phyloP scores from a whole-genome alignment of 2,797 vertebrate species.

The Echiichthys vipera region DNA sequence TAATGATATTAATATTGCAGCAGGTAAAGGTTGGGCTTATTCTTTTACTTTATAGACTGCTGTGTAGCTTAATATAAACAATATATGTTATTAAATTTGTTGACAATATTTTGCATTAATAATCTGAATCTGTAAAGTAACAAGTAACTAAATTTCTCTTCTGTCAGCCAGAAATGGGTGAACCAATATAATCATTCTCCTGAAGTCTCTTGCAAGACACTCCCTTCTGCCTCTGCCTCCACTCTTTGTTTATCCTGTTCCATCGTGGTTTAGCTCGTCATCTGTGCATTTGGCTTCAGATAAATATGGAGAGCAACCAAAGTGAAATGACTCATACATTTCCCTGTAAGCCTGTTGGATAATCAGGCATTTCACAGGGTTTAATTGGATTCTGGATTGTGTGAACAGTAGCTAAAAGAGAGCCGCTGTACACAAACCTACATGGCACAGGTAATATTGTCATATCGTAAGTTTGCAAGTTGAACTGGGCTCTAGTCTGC shows the following conservation, averaged over 20 bases:
- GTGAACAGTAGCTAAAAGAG: conserved; percentile 16
- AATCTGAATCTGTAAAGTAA: too few relatives aligned
- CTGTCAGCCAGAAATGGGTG: not conserved
- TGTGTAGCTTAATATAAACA: too few relatives aligned
- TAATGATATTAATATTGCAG: too few relatives aligned
- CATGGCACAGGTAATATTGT: not conserved
- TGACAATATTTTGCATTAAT: too few relatives aligned
- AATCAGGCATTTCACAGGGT: conserved; percentile 37
- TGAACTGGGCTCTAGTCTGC: not conserved
- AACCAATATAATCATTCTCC: conserved; percentile 5
- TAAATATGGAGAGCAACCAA: conserved; percentile 40
- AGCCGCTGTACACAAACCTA: conserved; percentile 15
- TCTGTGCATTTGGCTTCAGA: conserved; percentile 51
- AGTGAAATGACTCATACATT: conserved; percentile 61
- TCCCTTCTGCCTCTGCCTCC: conserved; percentile 8
- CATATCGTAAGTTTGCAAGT: not conserved
- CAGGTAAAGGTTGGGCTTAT: too few relatives aligned
- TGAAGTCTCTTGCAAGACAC: not conserved
- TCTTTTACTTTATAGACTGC: too few relatives aligned
- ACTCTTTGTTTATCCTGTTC: conserved; percentile 45
- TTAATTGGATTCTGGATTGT: conserved; percentile 39
- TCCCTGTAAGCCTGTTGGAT: conserved; percentile 30
- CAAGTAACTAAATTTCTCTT: not conserved
- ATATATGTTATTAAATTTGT: too few relatives aligned
- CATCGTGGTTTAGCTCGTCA: conserved; percentile 34